These are phyloP conservation scores for Mugil cephalus DNA, from an alignment of 2,113 vertebrate species.

Conservation along the genomic window DNA sequence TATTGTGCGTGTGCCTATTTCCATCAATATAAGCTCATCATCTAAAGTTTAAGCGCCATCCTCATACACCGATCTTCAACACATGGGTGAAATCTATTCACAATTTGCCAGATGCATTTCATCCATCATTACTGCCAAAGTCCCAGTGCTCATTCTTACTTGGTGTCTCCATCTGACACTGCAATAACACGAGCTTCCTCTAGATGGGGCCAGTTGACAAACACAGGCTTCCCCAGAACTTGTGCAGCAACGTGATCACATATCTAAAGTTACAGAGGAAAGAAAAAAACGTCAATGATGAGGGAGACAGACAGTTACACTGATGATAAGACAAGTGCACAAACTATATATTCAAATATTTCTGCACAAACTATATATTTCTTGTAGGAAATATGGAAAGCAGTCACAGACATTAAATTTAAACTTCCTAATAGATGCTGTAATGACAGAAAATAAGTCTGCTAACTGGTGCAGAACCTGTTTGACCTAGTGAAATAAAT, in stretches of 20 bases:
- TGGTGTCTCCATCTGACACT: slow-evolving; percentile 94
- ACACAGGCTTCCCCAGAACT: slow-evolving; percentile 90
- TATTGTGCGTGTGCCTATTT: too few relatives aligned
- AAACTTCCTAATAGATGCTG: too few relatives aligned
- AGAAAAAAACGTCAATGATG: not conserved
- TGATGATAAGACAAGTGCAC: not conserved
- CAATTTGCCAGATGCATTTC: not conserved
- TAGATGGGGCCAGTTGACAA: slow-evolving; percentile 98
- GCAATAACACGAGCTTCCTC: slow-evolving; percentile 95
- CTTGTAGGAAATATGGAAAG: too few relatives aligned
- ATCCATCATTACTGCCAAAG: not conserved
- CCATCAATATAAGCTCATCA: too few relatives aligned
- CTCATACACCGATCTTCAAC: not conserved
- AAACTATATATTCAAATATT: too few relatives aligned
- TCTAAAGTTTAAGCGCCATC: too few relatives aligned
- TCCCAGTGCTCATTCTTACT: slow-evolving; percentile 80
- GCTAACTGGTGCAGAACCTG: too few relatives aligned
- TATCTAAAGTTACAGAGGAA: slow-evolving; percentile 68
- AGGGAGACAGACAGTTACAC: too few relatives aligned
- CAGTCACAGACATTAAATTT: too few relatives aligned
- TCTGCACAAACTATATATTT: too few relatives aligned
- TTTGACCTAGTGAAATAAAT: too few relatives aligned
- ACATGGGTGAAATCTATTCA: not conserved
- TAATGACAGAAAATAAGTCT: too few relatives aligned
- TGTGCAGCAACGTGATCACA: slow-evolving; percentile 86